These are phyloP conservation scores for Ctenomys sociabilis DNA, from an alignment of 2,113 vertebrate species.

Conservation along the genomic window DNA sequence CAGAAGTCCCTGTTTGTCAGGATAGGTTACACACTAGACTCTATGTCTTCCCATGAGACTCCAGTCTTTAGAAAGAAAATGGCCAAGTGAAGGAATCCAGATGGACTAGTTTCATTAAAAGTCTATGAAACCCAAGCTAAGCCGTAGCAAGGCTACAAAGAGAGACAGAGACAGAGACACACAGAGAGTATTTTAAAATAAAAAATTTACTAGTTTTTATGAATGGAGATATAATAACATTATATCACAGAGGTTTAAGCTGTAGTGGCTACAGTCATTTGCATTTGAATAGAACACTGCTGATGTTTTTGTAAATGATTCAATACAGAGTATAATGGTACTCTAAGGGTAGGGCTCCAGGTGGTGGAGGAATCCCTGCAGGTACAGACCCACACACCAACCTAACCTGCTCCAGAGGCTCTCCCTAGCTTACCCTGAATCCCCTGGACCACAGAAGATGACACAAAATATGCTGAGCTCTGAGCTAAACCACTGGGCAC, in stretches of 20 bases:
- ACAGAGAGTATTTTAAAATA: conserved; percentile 34
- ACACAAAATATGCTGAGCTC: not conserved
- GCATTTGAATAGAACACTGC: conserved; percentile 25
- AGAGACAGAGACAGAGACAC: too few relatives aligned
- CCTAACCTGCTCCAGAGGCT: not conserved
- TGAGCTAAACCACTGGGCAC: not conserved
- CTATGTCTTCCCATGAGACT: not conserved
- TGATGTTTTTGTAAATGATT: not conserved
- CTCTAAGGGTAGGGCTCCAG: not conserved
- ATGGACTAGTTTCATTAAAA: not conserved
- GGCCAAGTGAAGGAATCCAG: not conserved
- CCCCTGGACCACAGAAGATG: not conserved
- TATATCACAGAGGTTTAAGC: conserved; percentile 16
- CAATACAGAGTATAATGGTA: not conserved
- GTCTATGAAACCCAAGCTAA: not conserved
- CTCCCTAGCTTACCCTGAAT: not conserved
- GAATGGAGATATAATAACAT: conserved; percentile 26
- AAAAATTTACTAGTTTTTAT: not conserved
- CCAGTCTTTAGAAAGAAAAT: not conserved
- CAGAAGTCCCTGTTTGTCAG: not conserved
- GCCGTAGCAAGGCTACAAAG: not conserved
- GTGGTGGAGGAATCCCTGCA: not conserved
- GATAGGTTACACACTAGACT: not conserved
- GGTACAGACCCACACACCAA: not conserved
- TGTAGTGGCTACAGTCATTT: not conserved